Evolutionary conservation across 2,888 invertebrate species (phyloP), one percentile per base, ranked within the genome.

Genomic region (Amblyjoppa fuscipennis): DNA sequence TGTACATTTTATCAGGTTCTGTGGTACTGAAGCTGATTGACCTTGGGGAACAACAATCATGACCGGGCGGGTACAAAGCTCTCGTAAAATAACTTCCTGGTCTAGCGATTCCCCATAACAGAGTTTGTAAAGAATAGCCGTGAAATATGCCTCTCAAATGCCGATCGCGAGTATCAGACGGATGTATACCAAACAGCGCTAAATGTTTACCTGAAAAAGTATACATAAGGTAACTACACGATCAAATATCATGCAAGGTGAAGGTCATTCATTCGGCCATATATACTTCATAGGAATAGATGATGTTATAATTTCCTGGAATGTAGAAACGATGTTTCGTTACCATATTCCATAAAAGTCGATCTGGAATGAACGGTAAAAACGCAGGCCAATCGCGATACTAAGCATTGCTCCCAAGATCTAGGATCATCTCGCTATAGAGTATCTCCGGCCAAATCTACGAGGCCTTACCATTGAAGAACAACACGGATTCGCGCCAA

Each of bases 1-100:
- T 95, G 83, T 95, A 94, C 92, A 95, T 94, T 92, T 95, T 95
- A 86, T 95, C 95, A 5, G 94, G 92, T 87, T 95, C 95, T 56
- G 94, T 93, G 28, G 95, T 94, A 94, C 94, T 94, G 88, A 95
- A 95, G 38, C 95, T 95, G 9, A 96, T 93, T 0, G 95, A 94
- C 85, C 92, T 88, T 16, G 94, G 91, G 74, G 96, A 95, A 87
- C 96, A 96, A 91, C 96, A 96, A 69, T 94, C 94, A 16, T 86
- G 73, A n/a, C 92, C 94, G 78, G 91, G 90, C 6, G 95, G 95
- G 92, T 94, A 95, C 38, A 95, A 83, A 66, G 95, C 95, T 81
- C 93, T 92, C 78, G 94, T 95, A 90, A 95, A 95, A 90, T 95
- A 95, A 90, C 93, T 95, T 34, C 93, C 92, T 7, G 94, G 92